Evolutionary conservation across 2,888 invertebrate genomes (phyloP), one percentile per base, ranked within the genome.

Genomic region (Xanthia togata): DNA sequence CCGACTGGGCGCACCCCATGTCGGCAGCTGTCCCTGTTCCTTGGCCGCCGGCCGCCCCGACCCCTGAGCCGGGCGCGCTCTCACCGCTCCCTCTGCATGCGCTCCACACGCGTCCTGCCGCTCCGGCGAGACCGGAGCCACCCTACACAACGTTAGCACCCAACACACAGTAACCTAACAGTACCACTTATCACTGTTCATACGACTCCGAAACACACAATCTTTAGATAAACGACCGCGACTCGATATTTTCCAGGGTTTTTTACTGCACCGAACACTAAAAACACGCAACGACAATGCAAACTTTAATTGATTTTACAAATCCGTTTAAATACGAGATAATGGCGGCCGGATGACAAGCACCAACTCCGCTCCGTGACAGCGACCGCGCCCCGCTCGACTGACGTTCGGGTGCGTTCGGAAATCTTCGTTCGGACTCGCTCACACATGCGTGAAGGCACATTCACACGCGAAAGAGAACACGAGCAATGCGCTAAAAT

Each of bases 1-100:
- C 99, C 97, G 99, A 99, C 98, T 99, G 99, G 96, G 99, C 99
- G 97, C 99, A 99, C 97, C 99, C 99, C 99, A 99, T 99, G 94
- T 95, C 96, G 96, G 96, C 95, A 93, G 96, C 95, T 95, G 96
- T 97, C 94, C 92, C 92, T 93, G 92, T 91, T 93, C 93, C 94
- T 95, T 93, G 93, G 94, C 96, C 95, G 94, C 95, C 95, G 94
- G 96, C 95, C 94, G 96, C 96, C 96, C 94, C 95, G 94, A 95
- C 93, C 93, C 94, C 95, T 96, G 96, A 97, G 96, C 94, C 96
- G 95, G 96, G 97, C 97, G 97, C 96, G 97, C 96, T 97, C 94
- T 97, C 97, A 97, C 97, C 97, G 97, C 97, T 95, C 96, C 95
- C 93, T 96, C 96, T 94, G 96, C 95, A 96, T 96, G 94, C 96